phyloP scores from a whole-genome alignment of 2,797 vertebrate species.

The Sciaenops ocellatus region DNA sequence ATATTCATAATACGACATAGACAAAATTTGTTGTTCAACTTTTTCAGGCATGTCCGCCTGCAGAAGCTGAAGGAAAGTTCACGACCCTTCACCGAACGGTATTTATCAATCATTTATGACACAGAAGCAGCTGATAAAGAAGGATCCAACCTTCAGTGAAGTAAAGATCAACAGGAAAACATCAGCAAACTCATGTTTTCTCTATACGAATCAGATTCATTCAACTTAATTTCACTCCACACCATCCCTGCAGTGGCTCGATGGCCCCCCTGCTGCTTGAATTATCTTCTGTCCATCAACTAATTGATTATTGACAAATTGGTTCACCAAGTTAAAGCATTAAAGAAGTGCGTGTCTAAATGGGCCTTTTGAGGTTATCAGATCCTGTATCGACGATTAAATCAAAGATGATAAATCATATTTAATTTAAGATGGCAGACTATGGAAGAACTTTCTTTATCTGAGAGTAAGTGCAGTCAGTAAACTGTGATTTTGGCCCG shows the following conservation, averaged over 20 bases:
- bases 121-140: no score
- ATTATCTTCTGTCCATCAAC: background rate
- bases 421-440: conserved; percentile 11
- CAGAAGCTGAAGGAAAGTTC: no score
- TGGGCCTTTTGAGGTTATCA: background rate
- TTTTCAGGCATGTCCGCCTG: no score
- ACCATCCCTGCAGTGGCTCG: no score
- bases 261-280: no score
- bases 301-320: background rate
- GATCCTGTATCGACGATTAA: background rate
- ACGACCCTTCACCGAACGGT: no score
- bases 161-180: no score
- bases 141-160: no score
- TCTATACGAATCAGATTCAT: no score
- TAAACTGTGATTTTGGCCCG: conserved; percentile 39
- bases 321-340: background rate
- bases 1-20: background rate
- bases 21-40: background rate
- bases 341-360: background rate
- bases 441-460: conserved; percentile 11
- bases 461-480: conserved; percentile 24
- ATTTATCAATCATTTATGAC: no score
- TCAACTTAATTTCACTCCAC: no score
- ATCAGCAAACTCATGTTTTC: no score
- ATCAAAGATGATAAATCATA: background rate